Base-by-base conservation (phyloP, 2,888 invertebrate species). In the Synergus itoensis region DNA sequence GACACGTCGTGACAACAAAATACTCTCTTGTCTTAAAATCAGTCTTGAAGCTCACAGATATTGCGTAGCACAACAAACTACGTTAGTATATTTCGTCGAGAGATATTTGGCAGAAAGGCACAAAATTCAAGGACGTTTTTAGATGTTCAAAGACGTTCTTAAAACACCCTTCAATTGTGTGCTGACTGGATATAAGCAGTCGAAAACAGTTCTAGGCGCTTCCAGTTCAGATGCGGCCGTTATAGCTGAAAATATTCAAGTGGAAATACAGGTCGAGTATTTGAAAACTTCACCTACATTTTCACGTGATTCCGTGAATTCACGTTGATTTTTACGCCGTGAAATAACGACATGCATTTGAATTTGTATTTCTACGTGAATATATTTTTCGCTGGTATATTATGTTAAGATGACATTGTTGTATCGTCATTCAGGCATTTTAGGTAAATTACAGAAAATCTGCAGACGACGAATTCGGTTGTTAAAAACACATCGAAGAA, bases 61-160 rank as follows among this genome's bases (percentile, higher is more conserved):
- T 57, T 57, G 57, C 57, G 11, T 57, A 57, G 57, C 57, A 18
- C 57, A 11, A 57, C 57, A 57, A 57, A 57, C 57, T 57, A 57
- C 57, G 57, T 57, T 18, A 18, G 11, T 57, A 18, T 18, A 57
- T 57, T 57, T 18, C n/a, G 18, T 57, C 57, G 57, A 18, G 57
- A 18, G 57, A 57, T 57, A 57, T 57, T 57, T 57, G 18, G 4
- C 57, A 57, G 18, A 57, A 57, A 57, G 11, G 57, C 57, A n/a
- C 36, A 36, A 36, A 36, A 36, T 36, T 36, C 36, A 36, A 36
- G 36, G 36, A 36, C 36, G 36, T 36, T 36, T 36, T 36, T 36
- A 36, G 36, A 4, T 36, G 36, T 36, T 36, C 7, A 36, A 7
- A 36, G 3, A 28, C 28, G 0, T 36, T 36, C 4, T 36, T 36